Conservation (phyloP, 2,113 vertebrate genomes). For the Salvelinus fontinalis region DNA sequence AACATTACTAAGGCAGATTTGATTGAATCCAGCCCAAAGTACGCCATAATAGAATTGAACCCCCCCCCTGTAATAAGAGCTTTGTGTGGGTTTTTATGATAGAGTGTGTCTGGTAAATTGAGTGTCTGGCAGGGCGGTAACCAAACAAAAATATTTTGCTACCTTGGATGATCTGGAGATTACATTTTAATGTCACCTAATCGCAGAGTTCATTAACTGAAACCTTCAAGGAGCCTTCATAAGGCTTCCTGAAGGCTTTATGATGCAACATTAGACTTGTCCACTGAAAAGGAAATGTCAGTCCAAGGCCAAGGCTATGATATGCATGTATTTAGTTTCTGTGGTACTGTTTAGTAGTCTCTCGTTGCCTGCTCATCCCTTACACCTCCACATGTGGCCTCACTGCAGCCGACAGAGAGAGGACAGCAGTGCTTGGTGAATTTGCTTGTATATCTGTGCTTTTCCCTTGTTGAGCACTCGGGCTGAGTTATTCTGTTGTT, state of each 20-base stretch:
- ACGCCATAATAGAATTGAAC: not conserved
- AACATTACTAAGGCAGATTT: too few relatives aligned
- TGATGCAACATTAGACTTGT: slow-evolving; percentile 4
- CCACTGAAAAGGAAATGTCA: slow-evolving; percentile 29
- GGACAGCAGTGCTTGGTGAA: slow-evolving; percentile 22
- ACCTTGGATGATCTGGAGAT: too few relatives aligned
- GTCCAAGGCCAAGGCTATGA: slow-evolving; percentile 42
- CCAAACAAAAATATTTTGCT: too few relatives aligned
- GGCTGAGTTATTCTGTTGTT: slow-evolving; percentile 51
- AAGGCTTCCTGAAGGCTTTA: slow-evolving; percentile 35
- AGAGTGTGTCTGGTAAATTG: too few relatives aligned
- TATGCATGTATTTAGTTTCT: slow-evolving; percentile 24
- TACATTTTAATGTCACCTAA: too few relatives aligned
- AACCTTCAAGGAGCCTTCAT: slow-evolving; percentile 13
- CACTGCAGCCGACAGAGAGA: not conserved
- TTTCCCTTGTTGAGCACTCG: slow-evolving; percentile 47
- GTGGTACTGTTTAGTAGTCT: slow-evolving; percentile 28
- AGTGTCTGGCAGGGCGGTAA: too few relatives aligned
- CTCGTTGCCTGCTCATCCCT: slow-evolving; percentile 43
- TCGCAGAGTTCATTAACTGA: too few relatives aligned
- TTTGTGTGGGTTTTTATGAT: too few relatives aligned
- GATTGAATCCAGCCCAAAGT: too few relatives aligned
- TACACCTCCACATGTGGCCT: slow-evolving; percentile 36
- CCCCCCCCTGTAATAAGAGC: not conserved
- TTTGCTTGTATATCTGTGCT: slow-evolving; percentile 44